phyloP scores from a whole-genome alignment of 2,888 invertebrate species.

The Empis stercorea region DNA sequence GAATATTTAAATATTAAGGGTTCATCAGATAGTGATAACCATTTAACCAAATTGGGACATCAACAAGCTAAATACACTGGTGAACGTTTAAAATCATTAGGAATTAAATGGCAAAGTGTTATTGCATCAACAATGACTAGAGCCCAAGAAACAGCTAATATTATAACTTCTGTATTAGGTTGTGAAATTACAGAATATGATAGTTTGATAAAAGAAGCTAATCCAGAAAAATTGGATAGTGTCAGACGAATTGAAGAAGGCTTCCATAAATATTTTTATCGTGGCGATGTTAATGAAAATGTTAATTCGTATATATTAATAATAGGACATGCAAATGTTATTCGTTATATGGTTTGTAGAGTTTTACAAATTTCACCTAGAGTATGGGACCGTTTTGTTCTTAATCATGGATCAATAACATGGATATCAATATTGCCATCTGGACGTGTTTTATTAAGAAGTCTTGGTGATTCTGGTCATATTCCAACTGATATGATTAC shows the following conservation, averaged over 20 bases:
- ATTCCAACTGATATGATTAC: conserved; percentile 65
- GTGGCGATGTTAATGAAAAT: conserved; percentile 69
- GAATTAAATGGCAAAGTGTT: conserved; percentile 65
- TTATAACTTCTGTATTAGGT: conserved; percentile 62
- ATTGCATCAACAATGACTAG: conserved; percentile 86
- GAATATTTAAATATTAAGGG: conserved; percentile 79
- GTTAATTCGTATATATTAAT: conserved; percentile 77
- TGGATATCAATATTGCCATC: conserved; percentile 76
- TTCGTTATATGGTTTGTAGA: conserved; percentile 90
- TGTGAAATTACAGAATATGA: conserved; percentile 48
- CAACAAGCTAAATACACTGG: conserved; percentile 81
- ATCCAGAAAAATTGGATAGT: conserved; percentile 72
- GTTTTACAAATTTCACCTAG: conserved; percentile 94
- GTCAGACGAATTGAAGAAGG: conserved; percentile 93
- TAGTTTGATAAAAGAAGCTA: conserved; percentile 77
- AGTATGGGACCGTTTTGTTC: conserved; percentile 85
- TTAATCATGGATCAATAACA: conserved; percentile 89
- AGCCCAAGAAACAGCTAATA: conserved; percentile 79
- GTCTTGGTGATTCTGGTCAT: conserved; percentile 81
- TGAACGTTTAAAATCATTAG: conserved; percentile 59
- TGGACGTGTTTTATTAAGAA: conserved; percentile 70
- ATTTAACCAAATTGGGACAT: conserved; percentile 67
- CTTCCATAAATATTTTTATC: conserved; percentile 83
- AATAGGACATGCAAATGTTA: conserved; percentile 97
- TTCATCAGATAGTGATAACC: conserved; percentile 54